Base-by-base conservation (phyloP, 1,140 invertebrate genomes). In the Microplitis demolitor region DNA sequence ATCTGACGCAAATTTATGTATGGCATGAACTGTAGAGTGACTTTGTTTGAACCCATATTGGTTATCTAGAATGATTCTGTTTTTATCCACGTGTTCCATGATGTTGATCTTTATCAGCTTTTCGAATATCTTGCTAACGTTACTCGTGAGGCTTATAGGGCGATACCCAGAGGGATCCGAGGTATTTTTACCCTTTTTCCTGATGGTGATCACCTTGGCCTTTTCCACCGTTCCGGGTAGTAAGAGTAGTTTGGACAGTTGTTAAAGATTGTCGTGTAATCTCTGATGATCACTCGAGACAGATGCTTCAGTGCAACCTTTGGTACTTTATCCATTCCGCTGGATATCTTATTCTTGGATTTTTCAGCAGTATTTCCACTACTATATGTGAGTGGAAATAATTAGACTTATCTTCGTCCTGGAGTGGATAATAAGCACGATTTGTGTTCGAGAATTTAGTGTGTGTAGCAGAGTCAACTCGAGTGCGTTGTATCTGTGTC, bases 81-180 rank as follows among this genome's bases (percentile, higher is more conserved):
- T 45, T 66, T 50, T 33, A 4, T 66, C 13, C 1, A 35, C 34
- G 14, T 39, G 24, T 8, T n/a, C 45, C 14, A 37, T 11, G 8
- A 39, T 35, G 16, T 14, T 24, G 13, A 8, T 51, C 6, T 66
- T 51, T 6, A 66, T 66, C n/a, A 66, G 9, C 11, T 24, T 39
- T 31, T 66, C 63, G 35, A 4, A 66, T 4, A 66, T 39, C 45
- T 66, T 85, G n/a, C 78, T 77, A 24, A 69, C 60, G 53, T 56
- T 73, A 4, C 71, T 54, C 2, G 74, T 73, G 4, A 78, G 68
- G 66, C 75, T 78, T 3, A 82, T 80, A 0, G 78, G 77, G 37
- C 78, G n/a, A 33, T 78, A 79, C n/a, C 68, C 66, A 3, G 31
- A 13, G 4, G 79, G 72, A 11, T 72, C n/a, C 5, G 14, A 6